phyloP scores from a whole-genome alignment of 2,888 invertebrate species.

The Drosophila demipolita region DNA sequence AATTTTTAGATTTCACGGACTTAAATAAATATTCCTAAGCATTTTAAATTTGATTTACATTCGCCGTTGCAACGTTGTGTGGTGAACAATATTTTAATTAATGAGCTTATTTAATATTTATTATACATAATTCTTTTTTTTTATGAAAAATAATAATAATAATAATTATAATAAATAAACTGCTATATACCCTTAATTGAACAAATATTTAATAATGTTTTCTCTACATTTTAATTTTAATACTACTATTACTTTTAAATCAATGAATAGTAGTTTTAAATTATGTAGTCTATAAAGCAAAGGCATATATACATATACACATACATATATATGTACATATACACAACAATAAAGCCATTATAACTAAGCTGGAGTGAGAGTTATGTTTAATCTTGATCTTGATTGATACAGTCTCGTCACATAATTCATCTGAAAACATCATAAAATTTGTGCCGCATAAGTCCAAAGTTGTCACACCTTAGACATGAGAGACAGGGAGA shows the following conservation, averaged over 20 bases:
- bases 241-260: background rate
- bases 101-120: background rate
- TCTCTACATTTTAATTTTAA: background rate
- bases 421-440: slow-evolving; percentile 6
- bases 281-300: background rate
- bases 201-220: background rate
- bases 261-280: background rate
- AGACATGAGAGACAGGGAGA: background rate
- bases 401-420: slow-evolving; percentile 5
- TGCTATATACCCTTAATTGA: background rate
- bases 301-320: background rate
- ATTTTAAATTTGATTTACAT: background rate
- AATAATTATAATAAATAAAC: background rate
- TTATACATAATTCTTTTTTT: background rate
- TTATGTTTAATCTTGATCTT: slow-evolving; percentile 1
- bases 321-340: background rate
- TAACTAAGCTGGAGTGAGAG: background rate
- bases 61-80: background rate
- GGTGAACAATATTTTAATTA: background rate
- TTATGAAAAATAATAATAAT: background rate
- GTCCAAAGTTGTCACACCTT: background rate
- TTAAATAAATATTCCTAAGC: background rate
- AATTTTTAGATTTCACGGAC: background rate
- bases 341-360: background rate
- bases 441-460: slow-evolving; percentile 5